Base-by-base conservation (phyloP, 2,797 vertebrate genomes). In the Sebastes diaconus region DNA sequence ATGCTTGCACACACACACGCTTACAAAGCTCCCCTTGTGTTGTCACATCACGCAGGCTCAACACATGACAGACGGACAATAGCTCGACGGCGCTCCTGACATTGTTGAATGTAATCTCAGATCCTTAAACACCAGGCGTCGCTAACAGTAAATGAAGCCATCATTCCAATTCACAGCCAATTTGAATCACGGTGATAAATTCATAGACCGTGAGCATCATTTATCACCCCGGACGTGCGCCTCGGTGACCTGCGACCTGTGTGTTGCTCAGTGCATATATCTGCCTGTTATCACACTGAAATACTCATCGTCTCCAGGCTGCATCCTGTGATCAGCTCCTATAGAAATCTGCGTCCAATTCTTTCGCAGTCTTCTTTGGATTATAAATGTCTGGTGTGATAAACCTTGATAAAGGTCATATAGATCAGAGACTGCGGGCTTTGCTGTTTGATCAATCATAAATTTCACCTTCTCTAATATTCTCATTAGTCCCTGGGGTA, bases 361-460 rank as follows among this genome's bases (percentile, higher is more conserved):
- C 59, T 64, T 54, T 18, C 9, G 8, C 30, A 10, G 25, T 22
- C 55, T 67, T 72, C 61, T 68, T 87, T 81, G 32, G 36, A 86
- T 88, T 74, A 52, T 63, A 32, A 86, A 84, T 68, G 80, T 88
- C 77, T 88, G 78, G 34, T 74, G 67, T 78, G 86, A 92, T 88
- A 75, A 85, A 86, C 74, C 68, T 58, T 79, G 75, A 84, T 90
- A 82, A 90, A 91, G 88, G 83, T 83, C 78, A 59, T 16, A 68
- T 71, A 54, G 87, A 87, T 88, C 81, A 84, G 67, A 92, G 59
- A 80, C 76, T 81, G 14, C 0, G 9, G 76, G 76, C 39, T 83
- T 77, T 80, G 59, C 74, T 79, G 63, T 88, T 87, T 89, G 87
- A 93, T 93, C 88, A 83, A 72, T 91, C 73, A 73, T 75, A 78